Base-by-base conservation (phyloP, 1,140 invertebrate genomes). In the Calliphora vicina region DNA sequence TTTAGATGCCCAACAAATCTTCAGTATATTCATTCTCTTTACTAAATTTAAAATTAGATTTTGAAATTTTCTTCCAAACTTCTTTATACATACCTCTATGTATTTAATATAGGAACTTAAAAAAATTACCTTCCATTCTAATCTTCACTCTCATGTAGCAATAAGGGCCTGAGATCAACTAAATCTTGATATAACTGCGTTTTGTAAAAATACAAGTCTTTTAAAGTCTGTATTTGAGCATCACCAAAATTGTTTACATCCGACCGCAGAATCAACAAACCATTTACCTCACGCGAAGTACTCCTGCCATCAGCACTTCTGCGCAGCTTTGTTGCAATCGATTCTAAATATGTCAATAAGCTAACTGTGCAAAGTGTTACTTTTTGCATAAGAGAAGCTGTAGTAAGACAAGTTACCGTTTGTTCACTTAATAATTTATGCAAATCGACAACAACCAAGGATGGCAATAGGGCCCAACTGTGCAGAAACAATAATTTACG, bases 401-500 rank as follows among this genome's bases (percentile, higher is more conserved):
- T 9, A 12, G 80, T 6, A n/a, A 67, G 80, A n/a, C 35, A 15
- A 35, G 35, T 17, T 9, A 17, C 5, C 6, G 15, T 15, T 67
- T 20, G n/a, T 23, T 1, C n/a, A 12, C 6, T 67, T 67, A 67
- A 23, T 67, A 67, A 67, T 12, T 67, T 20, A 4, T n/a, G 20
- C 20, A 78, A 25, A 45, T 82, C 71, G 2, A 82, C 23, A 8
- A 73, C 71, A 15, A 73, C 71, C 20, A 82, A 26, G 10, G 71
- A 10, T 3, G 81, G 81, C 4, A 73, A 35, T 61, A 71, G 13
- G 3, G 61, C n/a, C 81, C 81, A 82, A 35, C 71, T 50, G 57
- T 82, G 81, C 23, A 82, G 27, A n/a, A 71, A n/a, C 12, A 82
- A 73, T 26, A 82, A 43, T n/a, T 82, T 82, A 13, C 72, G 61